Evolutionary conservation across 2,113 vertebrate genomes (phyloP).

Genomic region (Prinia subflava): DNA sequence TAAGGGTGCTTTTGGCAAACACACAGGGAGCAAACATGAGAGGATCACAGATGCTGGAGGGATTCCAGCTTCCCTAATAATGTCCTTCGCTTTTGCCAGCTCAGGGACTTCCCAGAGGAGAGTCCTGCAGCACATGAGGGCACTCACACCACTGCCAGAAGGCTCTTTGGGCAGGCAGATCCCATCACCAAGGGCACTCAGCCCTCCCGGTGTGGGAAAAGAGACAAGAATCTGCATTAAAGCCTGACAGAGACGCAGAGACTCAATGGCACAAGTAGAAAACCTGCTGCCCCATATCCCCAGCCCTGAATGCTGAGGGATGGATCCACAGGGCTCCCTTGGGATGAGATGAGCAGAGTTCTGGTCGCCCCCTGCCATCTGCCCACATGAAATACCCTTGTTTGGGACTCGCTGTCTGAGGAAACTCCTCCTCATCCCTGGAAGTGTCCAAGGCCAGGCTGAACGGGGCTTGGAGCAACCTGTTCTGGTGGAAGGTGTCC

Average conservation of each 20-base stretch:
- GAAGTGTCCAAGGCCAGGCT: background rate
- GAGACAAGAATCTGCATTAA: background rate
- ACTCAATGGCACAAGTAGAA: background rate
- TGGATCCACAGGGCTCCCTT: rapidly evolving
- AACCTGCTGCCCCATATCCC: background rate
- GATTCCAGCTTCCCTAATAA: slow-evolving; percentile 25
- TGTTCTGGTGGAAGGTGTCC: background rate
- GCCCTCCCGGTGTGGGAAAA: background rate
- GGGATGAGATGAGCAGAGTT: background rate
- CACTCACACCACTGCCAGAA: background rate
- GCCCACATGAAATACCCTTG: background rate
- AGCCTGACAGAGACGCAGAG: rapidly evolving
- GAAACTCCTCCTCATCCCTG: background rate
- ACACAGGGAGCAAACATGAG: slow-evolving; percentile 44
- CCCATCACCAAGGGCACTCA: background rate
- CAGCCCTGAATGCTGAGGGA: background rate
- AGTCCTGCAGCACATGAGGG: background rate
- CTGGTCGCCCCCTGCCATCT: too few species aligned
- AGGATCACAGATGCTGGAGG: slow-evolving; percentile 18
- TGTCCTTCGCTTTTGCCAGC: background rate
- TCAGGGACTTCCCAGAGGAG: background rate
- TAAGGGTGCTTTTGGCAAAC: slow-evolving; percentile 46
- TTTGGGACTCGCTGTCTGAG: background rate
- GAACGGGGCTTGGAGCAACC: rapidly evolving
- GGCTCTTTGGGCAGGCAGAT: background rate